A percentile compares a stretch with the other conserved stretches of the same genome.
phyloP scores from a whole-genome alignment of 1,140 invertebrate species.

The Neomicropteryx cornuta region DNA sequence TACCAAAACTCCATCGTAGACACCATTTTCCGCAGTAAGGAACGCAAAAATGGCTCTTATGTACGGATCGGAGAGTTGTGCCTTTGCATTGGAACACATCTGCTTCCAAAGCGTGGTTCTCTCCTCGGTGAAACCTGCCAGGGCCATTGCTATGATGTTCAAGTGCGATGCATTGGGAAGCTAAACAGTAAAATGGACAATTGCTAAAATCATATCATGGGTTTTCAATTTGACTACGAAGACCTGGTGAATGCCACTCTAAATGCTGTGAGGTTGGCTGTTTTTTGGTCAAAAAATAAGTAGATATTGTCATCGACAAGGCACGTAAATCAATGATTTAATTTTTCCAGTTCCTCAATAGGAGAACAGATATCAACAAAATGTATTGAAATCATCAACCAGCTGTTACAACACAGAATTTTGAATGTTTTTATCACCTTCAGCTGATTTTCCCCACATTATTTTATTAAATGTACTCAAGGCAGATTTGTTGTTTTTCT shows the following conservation, averaged over 20 bases:
- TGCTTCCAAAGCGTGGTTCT: constrained; percentile 72
- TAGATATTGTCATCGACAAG: constrained; percentile 22
- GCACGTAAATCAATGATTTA: constrained; percentile 13
- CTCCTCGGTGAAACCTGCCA: constrained; percentile 79
- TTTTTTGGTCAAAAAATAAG: too few species aligned
- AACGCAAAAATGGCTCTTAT: constrained; percentile 87
- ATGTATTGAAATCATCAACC: too few species aligned
- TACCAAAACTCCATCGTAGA: constrained; percentile 72
- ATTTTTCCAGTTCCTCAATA: constrained; percentile 17
- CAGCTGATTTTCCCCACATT: too few species aligned
- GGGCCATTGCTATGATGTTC: constrained; percentile 77
- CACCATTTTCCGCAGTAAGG: constrained; percentile 69
- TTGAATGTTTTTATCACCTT: too few species aligned
- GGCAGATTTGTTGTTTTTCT: too few species aligned
- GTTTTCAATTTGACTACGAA: too few species aligned
- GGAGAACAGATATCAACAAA: too few species aligned
- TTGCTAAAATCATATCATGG: too few species aligned
- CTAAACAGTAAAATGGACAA: constrained; percentile 5
- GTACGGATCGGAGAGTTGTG: constrained; percentile 76
- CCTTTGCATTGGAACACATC: constrained; percentile 58
- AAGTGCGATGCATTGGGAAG: constrained; percentile 24
- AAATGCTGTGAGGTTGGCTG: too few species aligned
- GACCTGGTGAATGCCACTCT: too few species aligned
- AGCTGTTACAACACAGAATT: too few species aligned
- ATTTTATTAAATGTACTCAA: too few species aligned